phyloP scores from a whole-genome alignment of 2,888 invertebrate species.

The Limenitis camilla region DNA sequence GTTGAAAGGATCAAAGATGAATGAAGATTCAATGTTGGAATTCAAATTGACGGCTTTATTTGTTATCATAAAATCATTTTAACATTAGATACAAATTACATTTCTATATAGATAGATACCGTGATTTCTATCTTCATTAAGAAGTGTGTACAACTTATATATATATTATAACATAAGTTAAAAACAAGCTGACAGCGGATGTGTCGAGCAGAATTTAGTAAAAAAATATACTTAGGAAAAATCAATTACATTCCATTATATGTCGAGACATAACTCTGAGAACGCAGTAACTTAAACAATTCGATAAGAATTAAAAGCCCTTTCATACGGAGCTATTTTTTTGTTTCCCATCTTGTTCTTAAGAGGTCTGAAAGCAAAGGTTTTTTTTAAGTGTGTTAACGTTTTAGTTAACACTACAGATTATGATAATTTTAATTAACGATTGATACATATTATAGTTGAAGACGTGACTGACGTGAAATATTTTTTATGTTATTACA shows the following conservation, averaged over 20 bases:
- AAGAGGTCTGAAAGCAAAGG: too few relatives aligned
- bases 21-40: slow-evolving; percentile 56
- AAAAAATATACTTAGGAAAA: slow-evolving; percentile 32
- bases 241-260: slow-evolving; percentile 37
- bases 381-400: too few relatives aligned
- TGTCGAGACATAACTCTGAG: slow-evolving; percentile 42
- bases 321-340: slow-evolving; percentile 29
- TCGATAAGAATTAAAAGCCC: slow-evolving; percentile 34
- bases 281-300: slow-evolving; percentile 38
- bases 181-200: slow-evolving; percentile 22
- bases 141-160: slow-evolving; percentile 10
- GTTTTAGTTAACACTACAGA: too few relatives aligned
- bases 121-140: not conserved
- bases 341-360: too few relatives aligned
- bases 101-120: not conserved
- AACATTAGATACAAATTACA: not conserved
- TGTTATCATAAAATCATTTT: not conserved
- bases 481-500: too few relatives aligned
- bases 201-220: slow-evolving; percentile 39
- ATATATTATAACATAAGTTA: slow-evolving; percentile 7
- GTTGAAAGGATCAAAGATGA: slow-evolving; percentile 50
- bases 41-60: slow-evolving; percentile 30
- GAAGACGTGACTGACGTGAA: too few relatives aligned
- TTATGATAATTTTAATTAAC: too few relatives aligned
- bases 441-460: too few relatives aligned